phyloP scores from a whole-genome alignment of 2,888 invertebrate genomes.

The Augochlorella aurata region DNA sequence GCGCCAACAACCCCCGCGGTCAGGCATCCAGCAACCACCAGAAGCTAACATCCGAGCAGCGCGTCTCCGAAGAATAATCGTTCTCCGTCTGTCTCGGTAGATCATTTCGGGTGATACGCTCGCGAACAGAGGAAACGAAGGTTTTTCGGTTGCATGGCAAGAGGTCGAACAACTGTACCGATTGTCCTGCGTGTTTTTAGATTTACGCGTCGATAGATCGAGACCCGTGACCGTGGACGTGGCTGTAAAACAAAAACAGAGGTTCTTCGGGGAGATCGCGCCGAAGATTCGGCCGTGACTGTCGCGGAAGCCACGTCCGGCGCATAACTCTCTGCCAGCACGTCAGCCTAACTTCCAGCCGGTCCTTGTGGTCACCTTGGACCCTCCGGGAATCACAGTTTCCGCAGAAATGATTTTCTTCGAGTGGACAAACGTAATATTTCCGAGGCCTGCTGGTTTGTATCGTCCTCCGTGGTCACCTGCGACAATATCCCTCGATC shows the following conservation, averaged over 20 bases:
- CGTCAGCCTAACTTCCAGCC: neutral
- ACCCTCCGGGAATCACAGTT: neutral
- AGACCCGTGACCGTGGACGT: slow-evolving; percentile 41
- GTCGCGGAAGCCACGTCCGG: slow-evolving; percentile 72
- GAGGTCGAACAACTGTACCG: slow-evolving; percentile 38
- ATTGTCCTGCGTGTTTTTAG: slow-evolving; percentile 60
- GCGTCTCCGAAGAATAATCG: neutral
- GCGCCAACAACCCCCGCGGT: neutral
- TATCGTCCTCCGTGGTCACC: too few species aligned
- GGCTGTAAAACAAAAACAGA: slow-evolving; percentile 63
- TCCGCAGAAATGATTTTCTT: neutral
- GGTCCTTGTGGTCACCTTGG: neutral
- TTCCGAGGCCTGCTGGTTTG: too few species aligned
- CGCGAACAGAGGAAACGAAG: slow-evolving; percentile 17
- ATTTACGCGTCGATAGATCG: slow-evolving; percentile 72
- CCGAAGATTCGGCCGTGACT: slow-evolving; percentile 72
- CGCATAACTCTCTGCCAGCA: slow-evolving; percentile 55
- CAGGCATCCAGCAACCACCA: neutral
- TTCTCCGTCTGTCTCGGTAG: neutral
- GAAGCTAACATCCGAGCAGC: slow-evolving; percentile 1
- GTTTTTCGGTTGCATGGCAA: slow-evolving; percentile 40
- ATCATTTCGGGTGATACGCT: slow-evolving; percentile 9
- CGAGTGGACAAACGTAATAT: too few species aligned
- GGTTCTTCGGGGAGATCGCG: slow-evolving; percentile 65
- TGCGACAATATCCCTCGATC: too few species aligned